phyloP scores from a whole-genome alignment of 2,113 vertebrate genomes.

The Oryzias curvinotus region DNA sequence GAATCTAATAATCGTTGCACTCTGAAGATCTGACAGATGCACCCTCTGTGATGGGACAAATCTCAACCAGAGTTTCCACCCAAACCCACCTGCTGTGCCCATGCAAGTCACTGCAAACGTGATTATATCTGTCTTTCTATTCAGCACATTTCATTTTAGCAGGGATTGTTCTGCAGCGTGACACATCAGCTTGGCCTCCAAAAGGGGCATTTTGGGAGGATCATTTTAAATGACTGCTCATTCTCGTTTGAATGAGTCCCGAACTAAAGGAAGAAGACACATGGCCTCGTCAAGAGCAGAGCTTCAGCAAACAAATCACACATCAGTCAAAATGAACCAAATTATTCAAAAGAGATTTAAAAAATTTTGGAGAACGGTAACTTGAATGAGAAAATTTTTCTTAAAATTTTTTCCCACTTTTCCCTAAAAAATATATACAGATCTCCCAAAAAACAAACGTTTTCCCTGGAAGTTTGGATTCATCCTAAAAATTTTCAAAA shows the following conservation, averaged over 20 bases:
- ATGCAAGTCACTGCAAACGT: slow-evolving; percentile 2
- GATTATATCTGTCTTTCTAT: slow-evolving; percentile 13
- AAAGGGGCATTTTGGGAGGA: slow-evolving; percentile 11
- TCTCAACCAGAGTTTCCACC: background rate
- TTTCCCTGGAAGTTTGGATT: too few species aligned
- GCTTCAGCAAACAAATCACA: background rate
- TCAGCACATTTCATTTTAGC: slow-evolving; percentile 1
- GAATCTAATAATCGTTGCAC: background rate
- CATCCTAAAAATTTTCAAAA: too few species aligned
- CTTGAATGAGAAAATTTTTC: too few species aligned
- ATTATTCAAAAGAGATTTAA: too few species aligned
- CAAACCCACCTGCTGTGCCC: background rate
- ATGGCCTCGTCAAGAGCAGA: slow-evolving; percentile 10
- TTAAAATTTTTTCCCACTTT: too few species aligned
- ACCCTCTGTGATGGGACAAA: background rate
- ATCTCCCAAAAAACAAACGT: too few species aligned
- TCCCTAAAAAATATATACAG: too few species aligned
- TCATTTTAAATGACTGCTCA: slow-evolving; percentile 11
- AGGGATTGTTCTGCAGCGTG: background rate
- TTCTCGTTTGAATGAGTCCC: slow-evolving; percentile 3
- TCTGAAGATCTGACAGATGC: background rate
- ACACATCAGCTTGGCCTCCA: background rate
- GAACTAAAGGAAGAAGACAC: slow-evolving; percentile 16
- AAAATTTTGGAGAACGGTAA: too few species aligned
- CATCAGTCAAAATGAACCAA: too few species aligned